Evolutionary conservation across 2,888 invertebrate genomes (phyloP), one percentile per base, ranked within the genome.

Genomic region (Lacanobia wlatinum): DNA sequence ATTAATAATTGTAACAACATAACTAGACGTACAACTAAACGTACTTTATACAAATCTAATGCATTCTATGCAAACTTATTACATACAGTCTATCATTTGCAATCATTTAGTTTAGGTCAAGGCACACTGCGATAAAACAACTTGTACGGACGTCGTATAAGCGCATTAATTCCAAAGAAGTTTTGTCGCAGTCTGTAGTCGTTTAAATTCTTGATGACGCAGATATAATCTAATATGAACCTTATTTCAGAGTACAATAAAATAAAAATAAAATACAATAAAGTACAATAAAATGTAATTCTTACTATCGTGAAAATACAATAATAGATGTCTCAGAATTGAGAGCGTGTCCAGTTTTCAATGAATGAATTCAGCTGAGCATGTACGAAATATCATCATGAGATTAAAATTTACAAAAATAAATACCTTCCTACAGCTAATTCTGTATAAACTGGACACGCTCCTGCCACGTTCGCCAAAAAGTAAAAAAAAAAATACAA

Each of bases 41-140:
- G 64, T 84, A 82, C 80, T 77, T 80, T 78, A 83, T 85, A 85
- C 78, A 87, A 75, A 73, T 77, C 76, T 84, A 87, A 85, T 75
- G 84, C 83, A 84, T 86, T 84, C 82, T 83, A 88, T 87, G 83
- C 82, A 69, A 79, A 70, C 38, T 64, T 70, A 71, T 46, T 73
- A 73, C 88, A 86, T 74, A 73, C 89, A 87, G 84, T 82, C 87
- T 84, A 78, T 84, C 69, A 14, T 59, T 71, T 72, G 55, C 46
- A 23, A 60, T 68, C 53, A 67, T 40, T 76, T 63, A 58, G 52
- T 46, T 10, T 18, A 55, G 3, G 14, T 10, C 1, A 48, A 65
- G 46, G 23, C 56, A 60, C 18, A 23, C 28, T 50, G 63, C 38
- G 46, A 73, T n/a, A 59, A 43, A 38, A 64, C 40, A 28, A 55